Evolutionary conservation across 2,797 vertebrate genomes (phyloP).

Genomic region (Pempheris klunzingeri): DNA sequence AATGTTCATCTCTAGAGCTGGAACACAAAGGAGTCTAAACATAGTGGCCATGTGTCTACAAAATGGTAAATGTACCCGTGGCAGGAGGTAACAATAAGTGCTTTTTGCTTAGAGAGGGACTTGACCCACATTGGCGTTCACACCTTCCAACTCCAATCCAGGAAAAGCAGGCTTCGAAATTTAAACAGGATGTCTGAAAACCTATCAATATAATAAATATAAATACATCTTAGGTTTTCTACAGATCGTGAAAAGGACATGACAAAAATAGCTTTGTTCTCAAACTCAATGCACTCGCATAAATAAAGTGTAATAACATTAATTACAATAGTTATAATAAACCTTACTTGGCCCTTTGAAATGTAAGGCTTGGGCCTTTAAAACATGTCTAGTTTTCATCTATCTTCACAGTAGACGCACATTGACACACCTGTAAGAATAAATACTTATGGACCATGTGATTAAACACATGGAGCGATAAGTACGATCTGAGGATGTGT

Average conservation of each 20-base stretch:
- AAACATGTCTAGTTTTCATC: conserved; percentile 26
- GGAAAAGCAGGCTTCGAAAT: conserved; percentile 30
- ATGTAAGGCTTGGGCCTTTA: conserved; percentile 63
- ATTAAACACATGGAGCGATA: background rate
- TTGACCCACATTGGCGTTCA: conserved; percentile 27
- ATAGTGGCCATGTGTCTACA: conserved; percentile 16
- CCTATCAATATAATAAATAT: conserved; percentile 80
- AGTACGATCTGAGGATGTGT: conserved; percentile 15
- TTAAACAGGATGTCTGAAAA: conserved; percentile 52
- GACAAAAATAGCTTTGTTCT: conserved; percentile 77
- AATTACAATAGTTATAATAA: conserved; percentile 62
- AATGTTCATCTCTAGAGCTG: conserved; percentile 44
- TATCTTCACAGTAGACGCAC: conserved; percentile 55
- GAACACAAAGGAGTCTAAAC: conserved; percentile 40
- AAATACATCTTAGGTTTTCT: conserved; percentile 78
- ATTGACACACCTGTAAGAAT: conserved; percentile 23
- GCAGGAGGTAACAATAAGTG: conserved; percentile 54
- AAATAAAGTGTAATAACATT: conserved; percentile 75
- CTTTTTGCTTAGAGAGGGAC: conserved; percentile 46
- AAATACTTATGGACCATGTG: conserved; percentile 1
- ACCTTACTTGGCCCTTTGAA: conserved; percentile 50
- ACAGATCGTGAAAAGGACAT: conserved; percentile 71
- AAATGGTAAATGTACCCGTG: conserved; percentile 25
- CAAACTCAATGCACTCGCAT: conserved; percentile 68
- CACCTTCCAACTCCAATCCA: conserved; percentile 19